phyloP scores from a whole-genome alignment of 2,888 invertebrate genomes.

The Eupelmus urozonus region DNA sequence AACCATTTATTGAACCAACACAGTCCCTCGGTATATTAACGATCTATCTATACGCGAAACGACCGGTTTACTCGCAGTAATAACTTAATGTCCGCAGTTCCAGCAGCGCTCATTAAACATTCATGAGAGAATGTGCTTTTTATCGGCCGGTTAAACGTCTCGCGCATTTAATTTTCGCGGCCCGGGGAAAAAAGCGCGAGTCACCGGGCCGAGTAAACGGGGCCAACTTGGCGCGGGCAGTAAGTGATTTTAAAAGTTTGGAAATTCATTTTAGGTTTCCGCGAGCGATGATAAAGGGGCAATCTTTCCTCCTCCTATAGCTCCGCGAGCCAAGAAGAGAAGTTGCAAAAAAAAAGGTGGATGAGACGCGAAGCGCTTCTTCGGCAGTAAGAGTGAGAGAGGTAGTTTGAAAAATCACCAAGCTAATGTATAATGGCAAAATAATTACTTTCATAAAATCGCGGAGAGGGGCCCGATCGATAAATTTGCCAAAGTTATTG shows the following conservation, averaged over 20 bases:
- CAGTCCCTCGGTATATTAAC: too few relatives aligned
- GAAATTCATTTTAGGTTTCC: slow-evolving; percentile 48
- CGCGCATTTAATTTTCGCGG: slow-evolving; percentile 9
- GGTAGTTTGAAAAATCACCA: slow-evolving; percentile 43
- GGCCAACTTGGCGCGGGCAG: slow-evolving; percentile 16
- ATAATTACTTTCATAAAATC: slow-evolving; percentile 53
- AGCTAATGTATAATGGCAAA: slow-evolving; percentile 44
- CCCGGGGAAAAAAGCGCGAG: too few relatives aligned
- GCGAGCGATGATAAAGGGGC: slow-evolving; percentile 47
- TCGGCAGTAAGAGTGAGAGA: neutral
- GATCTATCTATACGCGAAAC: too few relatives aligned
- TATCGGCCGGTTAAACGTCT: slow-evolving; percentile 2
- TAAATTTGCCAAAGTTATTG: slow-evolving; percentile 49
- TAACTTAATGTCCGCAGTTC: too few relatives aligned
- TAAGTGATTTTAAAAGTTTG: slow-evolving; percentile 53
- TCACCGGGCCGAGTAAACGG: neutral
- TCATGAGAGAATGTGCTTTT: slow-evolving; percentile 30
- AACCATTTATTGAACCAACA: too few relatives aligned
- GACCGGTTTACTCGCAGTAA: too few relatives aligned
- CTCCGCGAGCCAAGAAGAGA: neutral
- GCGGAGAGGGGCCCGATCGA: slow-evolving; percentile 36
- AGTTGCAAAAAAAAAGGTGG: neutral
- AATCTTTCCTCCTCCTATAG: slow-evolving; percentile 24
- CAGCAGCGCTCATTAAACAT: slow-evolving; percentile 13
- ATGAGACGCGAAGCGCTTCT: neutral